phyloP scores from a whole-genome alignment of 2,888 invertebrate genomes.

The Torymus auratus region DNA sequence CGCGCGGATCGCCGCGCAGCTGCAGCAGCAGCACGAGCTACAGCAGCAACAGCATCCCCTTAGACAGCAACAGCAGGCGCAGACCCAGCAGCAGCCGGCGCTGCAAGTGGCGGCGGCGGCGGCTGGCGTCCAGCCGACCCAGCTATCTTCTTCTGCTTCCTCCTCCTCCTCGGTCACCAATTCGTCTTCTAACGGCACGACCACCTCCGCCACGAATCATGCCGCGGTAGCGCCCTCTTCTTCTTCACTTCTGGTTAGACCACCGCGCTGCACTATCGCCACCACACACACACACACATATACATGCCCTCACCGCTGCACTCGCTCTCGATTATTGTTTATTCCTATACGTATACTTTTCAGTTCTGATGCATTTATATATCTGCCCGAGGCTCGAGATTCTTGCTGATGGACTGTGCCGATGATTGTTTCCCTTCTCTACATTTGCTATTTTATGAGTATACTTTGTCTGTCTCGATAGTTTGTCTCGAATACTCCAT shows the following conservation, averaged over 20 bases:
- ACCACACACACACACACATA: too few species aligned
- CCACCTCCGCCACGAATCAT: conserved; percentile 65
- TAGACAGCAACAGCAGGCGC: not conserved
- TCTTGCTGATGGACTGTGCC: not conserved
- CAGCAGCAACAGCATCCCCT: conserved; percentile 23
- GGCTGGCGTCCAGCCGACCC: not conserved
- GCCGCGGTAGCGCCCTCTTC: conserved; percentile 70
- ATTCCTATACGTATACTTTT: too few species aligned
- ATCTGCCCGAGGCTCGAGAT: conserved; percentile 23
- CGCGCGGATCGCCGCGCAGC: conserved; percentile 62
- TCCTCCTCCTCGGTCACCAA: conserved; percentile 69
- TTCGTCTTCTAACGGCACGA: conserved; percentile 72
- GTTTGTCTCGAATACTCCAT: not conserved
- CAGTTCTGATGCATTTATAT: too few species aligned
- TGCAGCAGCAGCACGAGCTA: conserved; percentile 36
- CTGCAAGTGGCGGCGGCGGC: not conserved
- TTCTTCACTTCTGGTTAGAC: conserved; percentile 64
- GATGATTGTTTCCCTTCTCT: not conserved
- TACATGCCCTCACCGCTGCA: too few species aligned
- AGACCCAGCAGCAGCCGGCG: not conserved
- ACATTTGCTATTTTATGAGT: not conserved
- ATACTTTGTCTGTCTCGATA: not conserved
- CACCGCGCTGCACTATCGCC: conserved; percentile 54
- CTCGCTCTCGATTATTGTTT: too few species aligned
- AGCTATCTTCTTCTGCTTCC: conserved; percentile 68